These are phyloP conservation scores for Chalcis sispes DNA, from an alignment of 2,888 invertebrate genomes.

Conservation along the genomic window DNA sequence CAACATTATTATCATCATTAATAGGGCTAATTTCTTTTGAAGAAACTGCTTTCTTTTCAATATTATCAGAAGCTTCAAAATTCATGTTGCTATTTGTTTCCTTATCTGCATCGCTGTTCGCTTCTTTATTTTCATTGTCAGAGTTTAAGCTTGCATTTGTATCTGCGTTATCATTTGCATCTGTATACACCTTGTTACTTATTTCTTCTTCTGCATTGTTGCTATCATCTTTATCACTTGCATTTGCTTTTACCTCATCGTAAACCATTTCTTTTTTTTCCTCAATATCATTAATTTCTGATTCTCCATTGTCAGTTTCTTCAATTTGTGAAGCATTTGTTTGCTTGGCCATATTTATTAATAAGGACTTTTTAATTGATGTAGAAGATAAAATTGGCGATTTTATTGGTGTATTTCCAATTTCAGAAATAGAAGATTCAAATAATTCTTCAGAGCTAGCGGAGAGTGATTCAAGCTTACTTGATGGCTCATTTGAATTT, in stretches of 20 bases:
- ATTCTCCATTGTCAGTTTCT: not conserved
- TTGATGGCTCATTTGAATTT: not conserved
- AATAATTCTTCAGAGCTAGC: slow-evolving; percentile 39
- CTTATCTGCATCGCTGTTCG: not conserved
- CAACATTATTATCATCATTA: too few species aligned
- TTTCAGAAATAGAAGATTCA: slow-evolving; percentile 25
- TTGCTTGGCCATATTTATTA: not conserved
- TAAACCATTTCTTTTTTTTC: not conserved
- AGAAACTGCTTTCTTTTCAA: not conserved
- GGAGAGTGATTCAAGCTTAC: not conserved
- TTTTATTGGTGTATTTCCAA: slow-evolving; percentile 35
- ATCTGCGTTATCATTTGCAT: too few species aligned
- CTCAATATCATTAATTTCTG: not conserved
- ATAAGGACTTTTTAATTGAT: slow-evolving; percentile 11
- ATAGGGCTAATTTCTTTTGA: not conserved
- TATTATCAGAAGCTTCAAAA: too few species aligned
- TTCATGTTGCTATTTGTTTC: too few species aligned
- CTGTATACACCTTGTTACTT: too few species aligned
- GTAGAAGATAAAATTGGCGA: slow-evolving; percentile 2
- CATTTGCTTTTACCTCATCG: not conserved
- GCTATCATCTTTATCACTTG: too few species aligned
- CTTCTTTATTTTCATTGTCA: too few species aligned
- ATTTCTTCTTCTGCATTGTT: too few species aligned
- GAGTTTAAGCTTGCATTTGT: too few species aligned
- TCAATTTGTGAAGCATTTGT: not conserved